Percentiles rank a stretch among this genome's conserved stretches.
phyloP scores from a whole-genome alignment of 2,113 vertebrate genomes.

The Zapus hudsonius region DNA sequence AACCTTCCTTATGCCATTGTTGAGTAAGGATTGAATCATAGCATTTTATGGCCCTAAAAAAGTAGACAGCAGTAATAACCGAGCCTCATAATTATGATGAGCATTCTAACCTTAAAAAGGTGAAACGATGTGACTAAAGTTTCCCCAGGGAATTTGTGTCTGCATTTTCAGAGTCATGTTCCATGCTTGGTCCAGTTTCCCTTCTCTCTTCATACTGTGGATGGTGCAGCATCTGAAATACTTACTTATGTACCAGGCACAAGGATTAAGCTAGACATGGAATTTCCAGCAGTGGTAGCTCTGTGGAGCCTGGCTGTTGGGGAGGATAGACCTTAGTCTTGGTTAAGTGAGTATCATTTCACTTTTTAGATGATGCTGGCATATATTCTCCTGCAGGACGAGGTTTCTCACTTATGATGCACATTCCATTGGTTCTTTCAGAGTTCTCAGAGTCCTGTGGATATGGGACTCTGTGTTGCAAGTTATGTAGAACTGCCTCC shows the following conservation, averaged over 20 bases:
- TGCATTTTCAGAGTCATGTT: slow-evolving; percentile 16
- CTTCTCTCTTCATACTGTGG: not conserved
- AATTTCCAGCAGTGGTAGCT: slow-evolving; percentile 23
- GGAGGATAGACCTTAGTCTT: not conserved
- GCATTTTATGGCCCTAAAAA: not conserved
- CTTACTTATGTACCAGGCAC: not conserved
- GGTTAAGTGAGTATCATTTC: not conserved
- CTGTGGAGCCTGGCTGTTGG: not conserved
- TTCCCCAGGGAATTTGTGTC: not conserved
- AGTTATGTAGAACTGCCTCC: not conserved
- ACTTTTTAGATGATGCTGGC: not conserved
- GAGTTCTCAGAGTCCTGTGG: not conserved
- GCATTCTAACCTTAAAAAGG: not conserved
- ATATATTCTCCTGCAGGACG: not conserved
- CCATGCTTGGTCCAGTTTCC: not conserved
- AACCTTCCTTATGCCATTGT: not conserved
- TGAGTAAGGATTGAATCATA: not conserved
- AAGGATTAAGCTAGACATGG: not conserved
- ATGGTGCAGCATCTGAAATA: not conserved
- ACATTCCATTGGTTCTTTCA: not conserved
- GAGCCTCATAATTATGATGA: not conserved
- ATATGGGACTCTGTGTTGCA: not conserved
- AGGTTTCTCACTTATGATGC: not conserved
- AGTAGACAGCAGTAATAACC: not conserved
- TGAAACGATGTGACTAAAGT: not conserved